A percentile compares a stretch with the other conserved stretches of the same genome.
These are phyloP conservation scores for Drosophila persimilis DNA, from an alignment of 1,140 invertebrate species.

Conservation along the genomic window DNA sequence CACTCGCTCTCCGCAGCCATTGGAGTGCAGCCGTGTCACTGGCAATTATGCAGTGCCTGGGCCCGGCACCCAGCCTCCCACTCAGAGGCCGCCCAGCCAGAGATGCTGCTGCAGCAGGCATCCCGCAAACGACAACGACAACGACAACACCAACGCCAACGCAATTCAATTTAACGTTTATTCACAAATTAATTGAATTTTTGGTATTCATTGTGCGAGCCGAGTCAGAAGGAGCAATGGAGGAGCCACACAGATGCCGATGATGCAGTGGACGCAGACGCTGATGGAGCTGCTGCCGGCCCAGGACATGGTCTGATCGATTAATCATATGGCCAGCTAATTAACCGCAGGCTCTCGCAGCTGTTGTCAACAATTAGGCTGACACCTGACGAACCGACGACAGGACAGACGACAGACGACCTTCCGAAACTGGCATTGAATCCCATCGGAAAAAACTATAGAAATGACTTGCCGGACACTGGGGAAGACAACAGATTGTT, in stretches of 20 bases:
- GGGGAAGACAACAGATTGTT: no score
- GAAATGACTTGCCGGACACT: neutral
- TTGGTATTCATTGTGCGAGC: constrained; percentile 57
- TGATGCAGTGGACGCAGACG: neutral
- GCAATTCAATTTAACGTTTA: constrained; percentile 78
- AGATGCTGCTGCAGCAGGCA: constrained; percentile 16
- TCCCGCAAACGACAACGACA: neutral
- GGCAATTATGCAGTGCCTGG: constrained; percentile 67
- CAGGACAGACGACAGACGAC: neutral
- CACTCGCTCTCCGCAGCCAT: constrained; percentile 15
- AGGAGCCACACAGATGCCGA: neutral
- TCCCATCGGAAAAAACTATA: constrained; percentile 17
- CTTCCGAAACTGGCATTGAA: neutral
- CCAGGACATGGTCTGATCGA: constrained; percentile 11
- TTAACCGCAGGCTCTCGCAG: constrained; percentile 67
- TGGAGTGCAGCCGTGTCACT: constrained; percentile 65
- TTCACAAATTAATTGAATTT: constrained; percentile 81
- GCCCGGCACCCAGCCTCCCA: neutral
- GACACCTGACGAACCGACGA: constrained; percentile 29
- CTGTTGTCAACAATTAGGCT: constrained; percentile 61
- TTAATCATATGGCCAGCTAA: constrained; percentile 60
- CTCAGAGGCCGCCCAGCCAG: no score
- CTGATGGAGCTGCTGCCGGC: neutral
- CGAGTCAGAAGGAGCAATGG: neutral
- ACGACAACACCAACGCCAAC: constrained; percentile 7